Evolutionary conservation across 2,888 invertebrate species (phyloP), one percentile per base, ranked within the genome.

Genomic region (Carpatolechia fugitivella): DNA sequence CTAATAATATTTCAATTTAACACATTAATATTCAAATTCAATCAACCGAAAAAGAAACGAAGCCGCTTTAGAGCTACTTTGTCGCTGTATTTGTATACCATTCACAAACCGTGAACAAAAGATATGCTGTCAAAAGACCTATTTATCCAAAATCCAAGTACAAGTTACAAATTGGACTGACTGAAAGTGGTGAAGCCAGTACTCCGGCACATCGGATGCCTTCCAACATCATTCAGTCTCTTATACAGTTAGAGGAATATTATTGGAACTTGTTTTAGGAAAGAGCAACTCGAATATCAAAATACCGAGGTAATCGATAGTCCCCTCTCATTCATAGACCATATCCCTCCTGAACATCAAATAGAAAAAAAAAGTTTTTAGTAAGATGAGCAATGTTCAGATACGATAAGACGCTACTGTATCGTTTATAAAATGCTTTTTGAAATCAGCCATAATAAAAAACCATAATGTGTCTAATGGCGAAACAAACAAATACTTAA

Each of bases 121-220:
- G 76, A 69, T 78, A 74, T 63, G 67, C 76, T 76, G 82, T 85
- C 83, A 85, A 84, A 80, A 85, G 84, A 85, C 83, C 71, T 78
- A 78, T 69, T 40, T 73, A 80, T 84, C 82, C 75, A 86, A 84
- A 85, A 83, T 69, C 64, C 67, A 70, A 78, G 69, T 77, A 74
- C 70, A 75, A 75, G 67, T 76, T 77, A 73, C 78, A 80, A 74
- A 79, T 72, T 75, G 78, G 78, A 80, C 74, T 65, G 71, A 72
- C 66, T 64, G 64, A 54, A 44, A 44, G 8, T 13, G 30, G 20
- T 1, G 3, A 14, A 11, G n/a, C 2, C 20, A 8, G 16, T 36
- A 0, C 20, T 20, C 20, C 49, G 13, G 20, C 35, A 33, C 18
- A 35, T 49, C 35, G 35, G 35, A 49, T 20, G 31, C 16, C 31